These are phyloP conservation scores for Vanessa cardui DNA, from an alignment of 2,888 invertebrate genomes.

Conservation along the genomic window DNA sequence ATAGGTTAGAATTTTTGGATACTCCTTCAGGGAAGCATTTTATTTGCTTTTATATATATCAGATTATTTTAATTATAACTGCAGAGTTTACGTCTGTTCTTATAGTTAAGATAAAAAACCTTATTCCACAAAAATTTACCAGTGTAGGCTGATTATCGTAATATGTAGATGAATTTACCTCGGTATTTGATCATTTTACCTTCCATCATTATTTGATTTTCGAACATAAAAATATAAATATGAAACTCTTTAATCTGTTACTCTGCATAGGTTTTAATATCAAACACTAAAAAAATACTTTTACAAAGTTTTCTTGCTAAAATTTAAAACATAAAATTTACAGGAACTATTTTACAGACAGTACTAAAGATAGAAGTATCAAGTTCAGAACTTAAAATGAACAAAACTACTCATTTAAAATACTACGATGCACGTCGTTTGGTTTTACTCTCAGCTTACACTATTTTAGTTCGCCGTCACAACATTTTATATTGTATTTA, in stretches of 20 bases:
- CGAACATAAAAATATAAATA: background rate
- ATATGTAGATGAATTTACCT: too few species aligned
- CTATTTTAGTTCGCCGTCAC: background rate
- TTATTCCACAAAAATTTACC: too few species aligned
- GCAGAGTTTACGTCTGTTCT: too few species aligned
- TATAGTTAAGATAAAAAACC: too few species aligned
- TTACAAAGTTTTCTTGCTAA: background rate
- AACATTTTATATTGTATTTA: background rate
- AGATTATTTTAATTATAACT: too few species aligned
- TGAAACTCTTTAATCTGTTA: background rate
- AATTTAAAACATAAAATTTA: background rate
- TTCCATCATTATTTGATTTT: background rate
- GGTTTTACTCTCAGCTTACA: conserved; percentile 1
- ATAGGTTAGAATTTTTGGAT: too few species aligned
- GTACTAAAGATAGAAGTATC: conserved; percentile 16
- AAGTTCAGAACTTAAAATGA: conserved; percentile 26
- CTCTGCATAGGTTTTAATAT: background rate
- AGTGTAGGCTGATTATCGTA: too few species aligned
- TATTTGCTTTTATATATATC: too few species aligned
- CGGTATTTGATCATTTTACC: too few species aligned
- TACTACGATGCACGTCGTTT: conserved; percentile 18
- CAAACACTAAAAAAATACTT: background rate
- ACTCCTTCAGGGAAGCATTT: too few species aligned
- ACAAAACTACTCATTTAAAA: conserved; percentile 33
- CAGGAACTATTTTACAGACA: background rate